A percentile compares a stretch with the other conserved stretches of the same genome.
Evolutionary conservation across 2,888 invertebrate genomes (phyloP).

Genomic region (Cetonia aurata): DNA sequence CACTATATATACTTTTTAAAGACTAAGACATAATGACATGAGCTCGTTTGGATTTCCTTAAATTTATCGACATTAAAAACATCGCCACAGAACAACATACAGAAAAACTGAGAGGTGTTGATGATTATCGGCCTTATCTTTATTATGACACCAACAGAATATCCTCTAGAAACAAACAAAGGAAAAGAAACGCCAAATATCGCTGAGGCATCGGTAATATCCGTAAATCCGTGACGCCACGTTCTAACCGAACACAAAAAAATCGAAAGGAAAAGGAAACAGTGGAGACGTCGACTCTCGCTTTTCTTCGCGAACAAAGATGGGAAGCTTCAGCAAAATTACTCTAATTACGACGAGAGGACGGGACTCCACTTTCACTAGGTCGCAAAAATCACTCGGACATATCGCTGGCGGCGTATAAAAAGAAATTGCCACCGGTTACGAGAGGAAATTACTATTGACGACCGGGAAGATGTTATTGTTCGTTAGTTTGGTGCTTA

Average conservation of each 20-base stretch:
- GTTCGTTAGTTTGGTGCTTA: slow-evolving; percentile 16
- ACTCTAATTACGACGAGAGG: slow-evolving; percentile 33
- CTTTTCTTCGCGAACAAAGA: slow-evolving; percentile 31
- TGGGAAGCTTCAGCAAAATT: slow-evolving; percentile 32
- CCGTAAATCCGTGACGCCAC: background rate
- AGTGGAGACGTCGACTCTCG: background rate
- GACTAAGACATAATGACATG: too few species aligned
- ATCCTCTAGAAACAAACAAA: too few species aligned
- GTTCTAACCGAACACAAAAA: slow-evolving; percentile 3
- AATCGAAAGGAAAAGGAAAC: too few species aligned
- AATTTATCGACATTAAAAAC: too few species aligned
- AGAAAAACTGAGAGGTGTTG: too few species aligned
- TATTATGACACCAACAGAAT: too few species aligned
- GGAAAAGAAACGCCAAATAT: too few species aligned
- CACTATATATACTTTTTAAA: too few species aligned
- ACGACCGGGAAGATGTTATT: slow-evolving; percentile 15
- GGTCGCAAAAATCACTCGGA: slow-evolving; percentile 21
- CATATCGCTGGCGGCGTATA: slow-evolving; percentile 29
- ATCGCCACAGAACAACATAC: too few species aligned
- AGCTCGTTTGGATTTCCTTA: too few species aligned
- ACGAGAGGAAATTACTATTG: too few species aligned
- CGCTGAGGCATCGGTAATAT: background rate
- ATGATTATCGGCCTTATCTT: too few species aligned
- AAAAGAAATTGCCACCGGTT: slow-evolving; percentile 25
- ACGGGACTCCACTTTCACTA: slow-evolving; percentile 33